Conservation (phyloP, 2,113 vertebrate species). For the Casuarius casuarius region DNA sequence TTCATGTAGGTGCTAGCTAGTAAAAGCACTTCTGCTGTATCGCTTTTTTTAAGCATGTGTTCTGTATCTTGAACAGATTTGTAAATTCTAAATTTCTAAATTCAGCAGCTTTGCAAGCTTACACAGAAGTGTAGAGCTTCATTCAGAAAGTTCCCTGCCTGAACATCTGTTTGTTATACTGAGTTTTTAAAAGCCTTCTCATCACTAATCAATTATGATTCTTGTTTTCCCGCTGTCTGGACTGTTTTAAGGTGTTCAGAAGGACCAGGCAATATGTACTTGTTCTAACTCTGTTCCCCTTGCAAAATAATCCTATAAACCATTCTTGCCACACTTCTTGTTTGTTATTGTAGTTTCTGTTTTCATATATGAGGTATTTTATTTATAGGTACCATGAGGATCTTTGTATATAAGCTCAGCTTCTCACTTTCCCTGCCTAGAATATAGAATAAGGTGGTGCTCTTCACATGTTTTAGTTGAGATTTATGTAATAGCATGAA, state of each 20-base stretch:
- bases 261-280: neutral
- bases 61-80: neutral
- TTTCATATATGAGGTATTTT: neutral
- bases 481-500: neutral
- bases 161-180: neutral
- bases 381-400: neutral
- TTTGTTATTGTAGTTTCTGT: neutral
- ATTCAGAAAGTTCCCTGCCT: neutral
- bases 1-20: neutral
- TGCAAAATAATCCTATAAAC: accelerated
- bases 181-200: neutral
- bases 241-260: neutral
- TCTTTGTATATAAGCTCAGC: neutral
- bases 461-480: neutral
- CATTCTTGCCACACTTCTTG: neutral
- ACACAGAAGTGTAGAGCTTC: neutral
- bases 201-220: neutral
- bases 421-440: neutral
- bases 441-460: neutral
- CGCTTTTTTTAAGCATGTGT: neutral
- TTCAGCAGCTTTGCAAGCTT: neutral
- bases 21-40: neutral
- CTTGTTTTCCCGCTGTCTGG: neutral
- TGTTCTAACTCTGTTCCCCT: neutral
- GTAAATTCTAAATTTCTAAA: neutral